Conservation (phyloP, 2,113 vertebrate species). For the Martes martes region DNA sequence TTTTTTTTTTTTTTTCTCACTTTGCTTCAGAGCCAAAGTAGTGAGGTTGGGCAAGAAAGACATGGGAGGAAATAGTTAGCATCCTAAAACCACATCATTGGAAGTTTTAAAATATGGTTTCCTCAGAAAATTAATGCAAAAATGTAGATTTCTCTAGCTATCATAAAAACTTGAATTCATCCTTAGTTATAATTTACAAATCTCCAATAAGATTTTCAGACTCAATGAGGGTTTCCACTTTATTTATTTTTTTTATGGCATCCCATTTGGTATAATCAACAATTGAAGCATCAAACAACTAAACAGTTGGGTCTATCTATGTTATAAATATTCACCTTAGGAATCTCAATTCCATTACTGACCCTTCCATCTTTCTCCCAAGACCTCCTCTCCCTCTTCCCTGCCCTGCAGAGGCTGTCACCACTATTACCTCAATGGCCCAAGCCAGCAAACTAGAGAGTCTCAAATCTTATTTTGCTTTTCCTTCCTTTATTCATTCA, state of each 20-base stretch:
- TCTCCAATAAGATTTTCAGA: conserved; percentile 11
- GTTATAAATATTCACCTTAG: not conserved
- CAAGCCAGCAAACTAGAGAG: not conserved
- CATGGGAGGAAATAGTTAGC: conserved; percentile 6
- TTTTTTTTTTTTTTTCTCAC: not conserved
- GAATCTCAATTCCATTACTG: not conserved
- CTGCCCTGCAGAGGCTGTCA: not conserved
- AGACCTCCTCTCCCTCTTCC: not conserved
- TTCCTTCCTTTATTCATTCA: no score
- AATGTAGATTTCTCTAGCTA: not conserved
- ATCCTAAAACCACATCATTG: conserved; percentile 23
- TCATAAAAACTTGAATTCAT: not conserved
- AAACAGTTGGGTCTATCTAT: not conserved
- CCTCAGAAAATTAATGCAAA: conserved; percentile 37
- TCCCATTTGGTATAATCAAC: not conserved
- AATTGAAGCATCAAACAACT: not conserved
- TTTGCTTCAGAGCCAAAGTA: conserved; percentile 17
- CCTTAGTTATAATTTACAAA: conserved; percentile 28
- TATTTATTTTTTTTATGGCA: not conserved
- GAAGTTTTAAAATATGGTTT: conserved; percentile 35
- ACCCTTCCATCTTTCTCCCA: not conserved
- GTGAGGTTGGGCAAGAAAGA: conserved; percentile 35
- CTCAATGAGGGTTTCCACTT: not conserved
- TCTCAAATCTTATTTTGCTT: not conserved
- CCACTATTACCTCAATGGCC: not conserved